Percentiles rank a stretch among this genome's conserved stretches.
Evolutionary conservation across 2,888 invertebrate species (phyloP).

Genomic region (Drosophila phalerata): DNA sequence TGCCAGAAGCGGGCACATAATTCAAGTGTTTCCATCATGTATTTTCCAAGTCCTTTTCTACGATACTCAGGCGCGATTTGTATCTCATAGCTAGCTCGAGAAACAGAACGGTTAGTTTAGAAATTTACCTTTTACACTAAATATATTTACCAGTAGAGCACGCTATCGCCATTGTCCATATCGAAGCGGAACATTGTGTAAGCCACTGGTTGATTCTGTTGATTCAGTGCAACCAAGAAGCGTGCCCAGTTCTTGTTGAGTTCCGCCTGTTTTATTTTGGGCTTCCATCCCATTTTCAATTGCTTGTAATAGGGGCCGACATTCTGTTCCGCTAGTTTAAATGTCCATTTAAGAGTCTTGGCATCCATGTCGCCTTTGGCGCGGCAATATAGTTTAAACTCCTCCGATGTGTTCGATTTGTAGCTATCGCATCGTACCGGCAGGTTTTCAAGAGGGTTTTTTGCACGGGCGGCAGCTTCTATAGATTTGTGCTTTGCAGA

Average conservation of each 20-base stretch:
- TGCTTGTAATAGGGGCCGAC: constrained; percentile 83
- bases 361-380: constrained; percentile 82
- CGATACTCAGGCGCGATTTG: constrained; percentile 89
- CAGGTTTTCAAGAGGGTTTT: constrained; percentile 82
- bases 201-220: constrained; percentile 87
- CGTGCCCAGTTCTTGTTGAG: constrained; percentile 89
- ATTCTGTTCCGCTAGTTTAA: constrained; percentile 85
- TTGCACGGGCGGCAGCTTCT: constrained; percentile 82
- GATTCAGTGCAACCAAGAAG: constrained; percentile 87
- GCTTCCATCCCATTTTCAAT: constrained; percentile 88
- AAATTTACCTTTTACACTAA: not conserved
- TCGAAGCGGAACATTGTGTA: constrained; percentile 92
- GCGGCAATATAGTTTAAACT: constrained; percentile 79
- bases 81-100: constrained; percentile 90
- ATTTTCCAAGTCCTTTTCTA: constrained; percentile 92
- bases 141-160: constrained; percentile 89
- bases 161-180: constrained; percentile 89
- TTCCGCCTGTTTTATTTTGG: constrained; percentile 88
- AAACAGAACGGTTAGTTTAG: not conserved
- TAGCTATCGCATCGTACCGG: constrained; percentile 69
- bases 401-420: constrained; percentile 48
- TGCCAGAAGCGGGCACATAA: constrained; percentile 89
- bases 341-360: constrained; percentile 84
- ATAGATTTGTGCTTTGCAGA: constrained; percentile 83
- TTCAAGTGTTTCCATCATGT: constrained; percentile 91